A percentile compares a stretch with the other conserved stretches of the same genome.
Evolutionary conservation across 2,888 invertebrate genomes (phyloP).

Genomic region (Stegana nigrithorax): DNA sequence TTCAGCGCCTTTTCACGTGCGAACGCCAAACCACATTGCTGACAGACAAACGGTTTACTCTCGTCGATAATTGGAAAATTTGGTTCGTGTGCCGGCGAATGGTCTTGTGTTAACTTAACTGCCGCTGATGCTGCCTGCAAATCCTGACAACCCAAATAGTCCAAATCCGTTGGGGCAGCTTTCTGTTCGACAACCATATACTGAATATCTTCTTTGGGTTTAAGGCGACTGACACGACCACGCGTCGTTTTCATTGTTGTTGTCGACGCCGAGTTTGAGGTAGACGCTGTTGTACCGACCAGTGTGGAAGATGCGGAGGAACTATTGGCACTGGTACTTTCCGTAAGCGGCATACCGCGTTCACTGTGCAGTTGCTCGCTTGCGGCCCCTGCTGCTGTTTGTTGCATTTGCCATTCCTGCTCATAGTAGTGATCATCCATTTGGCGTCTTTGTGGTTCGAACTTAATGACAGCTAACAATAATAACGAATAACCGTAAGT

Average conservation of each 20-base stretch:
- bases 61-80: conserved; percentile 76
- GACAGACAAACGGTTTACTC: conserved; percentile 83
- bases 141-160: conserved; percentile 38
- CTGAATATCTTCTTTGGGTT: conserved; percentile 60
- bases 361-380: conserved; percentile 22
- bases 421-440: conserved; percentile 64
- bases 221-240: conserved; percentile 59
- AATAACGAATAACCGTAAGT: no score
- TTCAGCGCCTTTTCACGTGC: conserved; percentile 85
- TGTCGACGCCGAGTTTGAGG: conserved; percentile 14
- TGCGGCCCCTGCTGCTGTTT: conserved; percentile 12
- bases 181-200: conserved; percentile 55
- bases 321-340: conserved; percentile 28
- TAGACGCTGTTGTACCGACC: neutral
- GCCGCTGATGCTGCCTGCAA: conserved; percentile 31
- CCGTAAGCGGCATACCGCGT: conserved; percentile 23
- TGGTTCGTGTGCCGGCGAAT: conserved; percentile 20
- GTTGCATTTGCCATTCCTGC: conserved; percentile 55
- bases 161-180: conserved; percentile 24
- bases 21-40: conserved; percentile 80
- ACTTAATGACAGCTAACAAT: conserved; percentile 29
- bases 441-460: conserved; percentile 41
- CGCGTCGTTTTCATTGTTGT: conserved; percentile 38
- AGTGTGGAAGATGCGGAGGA: neutral
- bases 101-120: conserved; percentile 29